Evolutionary conservation across 1,140 invertebrate genomes (phyloP).

Genomic region (Cotesia typhae): DNA sequence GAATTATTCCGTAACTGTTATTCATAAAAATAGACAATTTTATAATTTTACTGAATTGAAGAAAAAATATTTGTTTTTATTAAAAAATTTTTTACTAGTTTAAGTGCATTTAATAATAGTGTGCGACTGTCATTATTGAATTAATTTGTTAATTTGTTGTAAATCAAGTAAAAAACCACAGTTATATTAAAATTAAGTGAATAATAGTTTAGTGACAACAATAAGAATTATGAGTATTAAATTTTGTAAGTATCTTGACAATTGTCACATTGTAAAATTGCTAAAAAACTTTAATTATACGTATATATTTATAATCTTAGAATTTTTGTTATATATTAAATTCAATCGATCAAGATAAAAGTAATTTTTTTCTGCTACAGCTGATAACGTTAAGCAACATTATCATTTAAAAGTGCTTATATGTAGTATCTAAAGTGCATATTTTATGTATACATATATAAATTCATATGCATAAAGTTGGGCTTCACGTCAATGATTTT

Average conservation of each 20-base stretch:
- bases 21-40: no score
- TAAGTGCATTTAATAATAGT: no score
- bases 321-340: not conserved
- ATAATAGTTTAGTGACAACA: no score
- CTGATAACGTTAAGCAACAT: conserved; percentile 4
- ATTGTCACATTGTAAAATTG: conserved; percentile 6
- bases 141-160: no score
- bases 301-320: not conserved
- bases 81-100: no score
- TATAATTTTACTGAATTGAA: no score
- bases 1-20: no score
- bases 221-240: not conserved
- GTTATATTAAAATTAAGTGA: no score
- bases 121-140: no score
- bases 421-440: conserved; percentile 50
- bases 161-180: no score
- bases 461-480: conserved; percentile 40
- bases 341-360: conserved; percentile 1
- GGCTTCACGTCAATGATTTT: no score
- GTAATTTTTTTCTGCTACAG: not conserved
- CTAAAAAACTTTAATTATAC: not conserved
- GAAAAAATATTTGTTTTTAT: no score
- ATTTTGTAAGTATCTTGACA: not conserved
- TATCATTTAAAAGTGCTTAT: conserved; percentile 36
- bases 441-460: conserved; percentile 45